Evolutionary conservation across 2,888 invertebrate species (phyloP).

Genomic region (Coelopa pilipes): DNA sequence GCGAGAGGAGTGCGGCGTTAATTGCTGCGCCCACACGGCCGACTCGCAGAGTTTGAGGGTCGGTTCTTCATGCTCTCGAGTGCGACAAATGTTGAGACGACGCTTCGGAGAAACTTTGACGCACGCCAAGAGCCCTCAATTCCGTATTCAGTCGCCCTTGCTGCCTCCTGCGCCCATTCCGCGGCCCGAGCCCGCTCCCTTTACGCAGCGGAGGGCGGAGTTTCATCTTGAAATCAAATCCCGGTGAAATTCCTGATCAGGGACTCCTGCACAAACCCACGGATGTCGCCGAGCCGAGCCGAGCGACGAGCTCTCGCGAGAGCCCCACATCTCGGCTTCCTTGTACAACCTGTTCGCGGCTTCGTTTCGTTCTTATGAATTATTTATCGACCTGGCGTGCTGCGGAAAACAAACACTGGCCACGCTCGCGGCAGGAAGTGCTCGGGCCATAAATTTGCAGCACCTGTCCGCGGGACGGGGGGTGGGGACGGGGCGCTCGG

Average conservation of each 20-base stretch:
- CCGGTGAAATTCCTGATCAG: too few relatives aligned
- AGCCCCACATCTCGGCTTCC: neutral
- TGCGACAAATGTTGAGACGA: neutral
- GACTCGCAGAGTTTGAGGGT: neutral
- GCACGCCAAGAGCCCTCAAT: neutral
- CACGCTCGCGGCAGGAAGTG: neutral
- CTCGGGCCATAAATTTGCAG: neutral
- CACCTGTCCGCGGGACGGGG: neutral
- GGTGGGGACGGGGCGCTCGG: too few relatives aligned
- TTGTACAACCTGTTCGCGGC: neutral
- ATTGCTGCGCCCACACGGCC: conserved; percentile 8
- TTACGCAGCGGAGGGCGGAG: too few relatives aligned
- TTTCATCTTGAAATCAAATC: too few relatives aligned
- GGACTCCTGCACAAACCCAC: too few relatives aligned
- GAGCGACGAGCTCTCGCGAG: too few relatives aligned
- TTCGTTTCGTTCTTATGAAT: neutral
- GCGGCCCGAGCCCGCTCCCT: too few relatives aligned
- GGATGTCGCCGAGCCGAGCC: too few relatives aligned
- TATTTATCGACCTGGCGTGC: neutral
- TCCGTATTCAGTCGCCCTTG: too few relatives aligned
- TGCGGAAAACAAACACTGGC: neutral
- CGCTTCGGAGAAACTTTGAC: neutral
- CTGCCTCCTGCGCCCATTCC: too few relatives aligned
- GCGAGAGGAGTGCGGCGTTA: neutral
- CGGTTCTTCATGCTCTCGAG: neutral